A percentile compares a stretch with the other conserved stretches of the same genome.
Evolutionary conservation across 2,888 invertebrate genomes (phyloP).

Genomic region (Seira musarum): DNA sequence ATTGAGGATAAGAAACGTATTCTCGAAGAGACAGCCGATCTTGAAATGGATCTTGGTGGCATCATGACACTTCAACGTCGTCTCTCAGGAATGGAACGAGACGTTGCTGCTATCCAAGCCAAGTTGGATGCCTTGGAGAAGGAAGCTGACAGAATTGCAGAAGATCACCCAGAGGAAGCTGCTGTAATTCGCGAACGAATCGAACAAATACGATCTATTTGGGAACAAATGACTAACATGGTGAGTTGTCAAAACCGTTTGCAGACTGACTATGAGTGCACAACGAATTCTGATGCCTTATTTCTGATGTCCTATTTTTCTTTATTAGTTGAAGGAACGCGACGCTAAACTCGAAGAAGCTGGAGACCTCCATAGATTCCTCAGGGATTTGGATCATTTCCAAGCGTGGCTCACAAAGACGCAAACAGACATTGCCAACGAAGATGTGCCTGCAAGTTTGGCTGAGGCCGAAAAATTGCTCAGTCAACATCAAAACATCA

Average conservation of each 20-base stretch:
- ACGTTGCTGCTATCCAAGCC: conserved; percentile 98
- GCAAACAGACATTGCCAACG: conserved; percentile 98
- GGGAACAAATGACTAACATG: conserved; percentile 98
- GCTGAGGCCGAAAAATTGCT: conserved; percentile 97
- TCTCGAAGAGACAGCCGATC: conserved; percentile 96
- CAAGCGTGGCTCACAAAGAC: conserved; percentile 99
- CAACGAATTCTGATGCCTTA: background rate
- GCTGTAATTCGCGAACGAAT: conserved; percentile 91
- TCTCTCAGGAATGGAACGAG: conserved; percentile 98
- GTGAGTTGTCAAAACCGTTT: conserved; percentile 72
- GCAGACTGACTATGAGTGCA: background rate
- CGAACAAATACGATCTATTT: conserved; percentile 90
- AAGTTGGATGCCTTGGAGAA: conserved; percentile 94
- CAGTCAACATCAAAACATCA: conserved; percentile 97
- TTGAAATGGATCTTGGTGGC: conserved; percentile 98
- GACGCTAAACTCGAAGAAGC: conserved; percentile 99
- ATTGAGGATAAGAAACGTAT: conserved; percentile 99
- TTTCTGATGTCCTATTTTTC: conserved; percentile 17
- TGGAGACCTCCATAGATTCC: conserved; percentile 97
- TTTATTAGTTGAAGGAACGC: conserved; percentile 89
- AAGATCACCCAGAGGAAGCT: conserved; percentile 91
- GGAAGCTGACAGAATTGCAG: conserved; percentile 93
- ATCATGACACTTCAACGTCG: conserved; percentile 85
- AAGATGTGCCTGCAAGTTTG: conserved; percentile 93
- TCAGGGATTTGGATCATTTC: conserved; percentile 99